Evolutionary conservation across 2,113 vertebrate species (phyloP), one percentile per base, ranked within the genome.

Genomic region (Cricetomys ansorgei): DNA sequence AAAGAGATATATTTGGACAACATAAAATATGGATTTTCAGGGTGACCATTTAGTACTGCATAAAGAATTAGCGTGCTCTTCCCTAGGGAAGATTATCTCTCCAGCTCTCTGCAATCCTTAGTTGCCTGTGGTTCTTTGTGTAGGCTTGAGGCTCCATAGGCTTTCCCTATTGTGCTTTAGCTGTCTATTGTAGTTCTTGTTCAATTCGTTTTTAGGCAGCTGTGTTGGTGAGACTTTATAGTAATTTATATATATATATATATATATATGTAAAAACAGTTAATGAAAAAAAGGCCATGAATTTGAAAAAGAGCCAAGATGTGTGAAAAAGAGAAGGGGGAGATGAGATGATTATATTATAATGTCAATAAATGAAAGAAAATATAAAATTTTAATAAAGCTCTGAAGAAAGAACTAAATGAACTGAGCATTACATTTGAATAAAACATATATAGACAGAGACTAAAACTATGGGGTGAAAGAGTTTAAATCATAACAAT

Each of bases 1-100:
- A n/a, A 69, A 59, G 15, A 80, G 31, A 95, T 95, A 45, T 62
- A 95, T 94, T 97, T 65, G 31, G 55, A 95, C 62, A 97, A 87
- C 25, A 72, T 11, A 76, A 7, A 43, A 27, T 43, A 6, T 16
- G 12, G 79, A 7, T 40, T 40, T 23, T 81, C 19, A 15, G 6
- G 25, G n/a, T 15, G 25, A 43, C 25, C n/a, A 29, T 43, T 43
- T 29, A 43, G 59, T 29, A 16, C 17, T 7, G 13, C n/a, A 62
- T 10, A 62, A 59, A 6, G 34, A 83, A 43, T 83, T 62, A 12
- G 37, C 59, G 37, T 59, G 21, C 37, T 59, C 37, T 40, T 81
- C 55, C 37, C 79, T 59, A 10, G 37, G 37, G 11, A 16, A 40
- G 55, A 59, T 23, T 81, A 16, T 59, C 23, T 40, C 55, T 80